These are phyloP conservation scores for Sinocyclocheilus rhinocerous DNA, from an alignment of 2,113 vertebrate genomes.

Conservation along the genomic window DNA sequence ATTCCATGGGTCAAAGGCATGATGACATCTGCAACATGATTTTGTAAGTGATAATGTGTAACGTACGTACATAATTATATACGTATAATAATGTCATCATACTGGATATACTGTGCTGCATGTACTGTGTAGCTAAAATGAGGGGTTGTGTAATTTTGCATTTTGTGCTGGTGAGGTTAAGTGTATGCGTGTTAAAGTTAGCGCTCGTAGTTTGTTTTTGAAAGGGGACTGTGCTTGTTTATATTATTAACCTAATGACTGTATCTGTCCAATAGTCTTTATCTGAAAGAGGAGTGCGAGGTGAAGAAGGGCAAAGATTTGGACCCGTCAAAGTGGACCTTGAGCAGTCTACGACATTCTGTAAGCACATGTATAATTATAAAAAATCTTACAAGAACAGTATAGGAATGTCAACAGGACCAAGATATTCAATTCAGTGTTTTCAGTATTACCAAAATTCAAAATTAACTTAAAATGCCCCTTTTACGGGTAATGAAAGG, in stretches of 20 bases:
- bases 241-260: conserved; percentile 2
- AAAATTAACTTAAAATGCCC: background rate
- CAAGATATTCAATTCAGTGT: background rate
- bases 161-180: background rate
- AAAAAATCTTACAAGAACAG: background rate
- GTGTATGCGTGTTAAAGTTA: background rate
- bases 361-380: conserved; percentile 70
- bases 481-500: too few species aligned
- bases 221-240: background rate
- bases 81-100: background rate
- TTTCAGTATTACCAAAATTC: background rate
- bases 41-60: conserved; percentile 79
- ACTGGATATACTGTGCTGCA: too few species aligned
- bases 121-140: background rate
- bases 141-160: background rate
- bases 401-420: background rate
- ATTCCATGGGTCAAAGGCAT: conserved; percentile 86
- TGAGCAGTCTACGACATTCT: conserved; percentile 77
- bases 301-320: conserved; percentile 84
- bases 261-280: conserved; percentile 72
- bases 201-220: background rate
- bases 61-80: too few species aligned
- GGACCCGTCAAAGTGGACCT: conserved; percentile 81
- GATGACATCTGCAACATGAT: conserved; percentile 82
- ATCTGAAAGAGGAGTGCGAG: conserved; percentile 87